Percentiles rank a stretch among this genome's conserved stretches.
Evolutionary conservation across 2,113 vertebrate genomes (phyloP).

Genomic region (Tylochromis polylepis): DNA sequence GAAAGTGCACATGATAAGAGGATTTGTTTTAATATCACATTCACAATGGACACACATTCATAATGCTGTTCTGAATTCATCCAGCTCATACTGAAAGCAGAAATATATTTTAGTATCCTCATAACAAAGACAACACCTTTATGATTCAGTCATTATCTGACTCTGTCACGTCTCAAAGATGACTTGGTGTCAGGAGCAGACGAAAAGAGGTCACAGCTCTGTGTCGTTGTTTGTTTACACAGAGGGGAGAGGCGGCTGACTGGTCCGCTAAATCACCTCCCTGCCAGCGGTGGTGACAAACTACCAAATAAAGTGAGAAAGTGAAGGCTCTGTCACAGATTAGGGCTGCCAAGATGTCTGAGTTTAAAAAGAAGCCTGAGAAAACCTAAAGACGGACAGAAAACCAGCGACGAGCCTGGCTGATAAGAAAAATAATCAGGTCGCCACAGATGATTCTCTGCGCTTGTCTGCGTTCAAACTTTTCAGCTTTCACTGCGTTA

Average conservation of each 20-base stretch:
- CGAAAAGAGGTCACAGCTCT: slow-evolving; percentile 33
- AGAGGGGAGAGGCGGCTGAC: background rate
- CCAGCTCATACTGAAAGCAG: background rate
- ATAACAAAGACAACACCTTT: background rate
- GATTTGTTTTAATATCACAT: background rate
- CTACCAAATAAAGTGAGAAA: background rate
- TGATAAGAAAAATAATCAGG: background rate
- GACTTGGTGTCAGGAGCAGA: slow-evolving; percentile 1
- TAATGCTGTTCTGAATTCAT: background rate
- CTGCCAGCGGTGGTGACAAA: background rate
- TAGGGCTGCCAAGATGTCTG: background rate
- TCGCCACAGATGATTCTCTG: background rate
- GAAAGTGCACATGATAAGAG: background rate
- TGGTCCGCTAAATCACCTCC: background rate
- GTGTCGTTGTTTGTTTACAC: slow-evolving; percentile 26
- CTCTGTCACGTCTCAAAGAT: background rate
- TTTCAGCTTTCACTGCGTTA: accelerated
- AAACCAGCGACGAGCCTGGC: background rate
- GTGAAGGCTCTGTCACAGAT: background rate
- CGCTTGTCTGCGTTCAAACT: background rate
- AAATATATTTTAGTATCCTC: background rate
- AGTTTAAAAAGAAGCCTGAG: background rate
- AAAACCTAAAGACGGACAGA: background rate
- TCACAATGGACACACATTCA: background rate
- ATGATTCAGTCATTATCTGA: background rate